These are phyloP conservation scores for Drosophila baimaii DNA, from an alignment of 1,140 invertebrate genomes.

Conservation along the genomic window DNA sequence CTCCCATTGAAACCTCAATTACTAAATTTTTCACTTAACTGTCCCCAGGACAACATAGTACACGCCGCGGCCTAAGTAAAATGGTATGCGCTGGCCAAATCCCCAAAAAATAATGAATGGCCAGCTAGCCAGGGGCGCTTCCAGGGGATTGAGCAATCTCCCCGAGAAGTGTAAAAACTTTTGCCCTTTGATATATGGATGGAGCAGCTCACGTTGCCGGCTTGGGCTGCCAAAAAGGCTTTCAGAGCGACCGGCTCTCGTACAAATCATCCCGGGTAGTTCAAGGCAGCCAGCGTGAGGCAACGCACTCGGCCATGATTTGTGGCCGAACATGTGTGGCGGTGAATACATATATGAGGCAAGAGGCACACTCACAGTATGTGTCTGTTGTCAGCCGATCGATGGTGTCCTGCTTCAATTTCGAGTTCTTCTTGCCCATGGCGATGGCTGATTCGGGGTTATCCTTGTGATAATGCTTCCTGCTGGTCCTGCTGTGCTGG, in stretches of 20 bases:
- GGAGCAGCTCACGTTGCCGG: constrained; percentile 35
- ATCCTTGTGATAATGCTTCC: constrained; percentile 3
- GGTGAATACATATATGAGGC: neutral
- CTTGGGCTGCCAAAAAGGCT: constrained; percentile 67
- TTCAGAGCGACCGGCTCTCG: constrained; percentile 49
- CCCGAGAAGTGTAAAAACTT: constrained; percentile 16
- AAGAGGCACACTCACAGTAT: constrained; percentile 91
- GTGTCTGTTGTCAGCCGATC: constrained; percentile 94
- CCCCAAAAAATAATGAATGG: constrained; percentile 25
- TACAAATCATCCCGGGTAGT: constrained; percentile 58
- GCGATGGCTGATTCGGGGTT: constrained; percentile 39
- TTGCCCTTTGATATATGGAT: constrained; percentile 24
- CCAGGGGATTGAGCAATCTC: constrained; percentile 12
- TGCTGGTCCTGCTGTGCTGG: constrained; percentile 5
- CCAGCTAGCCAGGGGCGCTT: neutral
- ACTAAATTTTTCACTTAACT: too few species aligned
- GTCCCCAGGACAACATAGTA: too few species aligned
- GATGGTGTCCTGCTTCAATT: constrained; percentile 96
- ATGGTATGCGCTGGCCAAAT: constrained; percentile 1
- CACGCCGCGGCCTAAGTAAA: too few species aligned
- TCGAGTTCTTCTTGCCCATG: constrained; percentile 96
- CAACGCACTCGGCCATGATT: constrained; percentile 46
- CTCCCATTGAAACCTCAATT: too few species aligned
- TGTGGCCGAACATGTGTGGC: constrained; percentile 22
- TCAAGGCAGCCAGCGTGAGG: constrained; percentile 55